Evolutionary conservation across 2,797 vertebrate species (phyloP).

Genomic region (Brachyrhaphis roseni): DNA sequence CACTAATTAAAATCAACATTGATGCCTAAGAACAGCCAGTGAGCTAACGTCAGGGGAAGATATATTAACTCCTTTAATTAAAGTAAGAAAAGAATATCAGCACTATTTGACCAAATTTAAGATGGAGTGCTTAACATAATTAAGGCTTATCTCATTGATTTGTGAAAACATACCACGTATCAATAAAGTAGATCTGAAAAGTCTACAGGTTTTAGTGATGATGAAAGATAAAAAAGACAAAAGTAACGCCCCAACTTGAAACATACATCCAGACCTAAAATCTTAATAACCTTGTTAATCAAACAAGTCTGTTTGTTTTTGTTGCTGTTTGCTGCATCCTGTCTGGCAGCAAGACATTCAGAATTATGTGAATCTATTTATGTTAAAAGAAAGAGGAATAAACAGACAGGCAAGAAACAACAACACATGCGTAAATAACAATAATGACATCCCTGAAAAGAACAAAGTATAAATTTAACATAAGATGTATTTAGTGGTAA

Average conservation of each 20-base stretch:
- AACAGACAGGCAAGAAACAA: too few species aligned
- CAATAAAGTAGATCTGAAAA: not conserved
- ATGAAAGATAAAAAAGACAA: not conserved
- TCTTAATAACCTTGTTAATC: not conserved
- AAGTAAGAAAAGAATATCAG: conserved; percentile 3
- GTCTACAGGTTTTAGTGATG: not conserved
- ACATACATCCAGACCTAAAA: not conserved
- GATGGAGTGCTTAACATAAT: not conserved
- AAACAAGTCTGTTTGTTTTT: not conserved
- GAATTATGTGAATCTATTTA: too few species aligned
- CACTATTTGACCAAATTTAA: conserved; percentile 2
- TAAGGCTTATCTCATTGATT: not conserved
- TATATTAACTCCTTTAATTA: conserved; percentile 6
- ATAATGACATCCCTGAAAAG: not conserved
- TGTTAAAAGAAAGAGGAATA: too few species aligned
- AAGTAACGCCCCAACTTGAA: not conserved
- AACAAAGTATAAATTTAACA: not conserved
- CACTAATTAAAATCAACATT: conserved; percentile 47
- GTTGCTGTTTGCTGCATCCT: not conserved
- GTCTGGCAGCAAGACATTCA: not conserved
- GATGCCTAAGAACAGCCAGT: conserved; percentile 15
- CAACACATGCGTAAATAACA: too few species aligned
- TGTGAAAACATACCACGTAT: not conserved
- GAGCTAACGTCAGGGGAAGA: conserved; percentile 5
- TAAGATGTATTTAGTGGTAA: not conserved